Evolutionary conservation across 2,113 vertebrate species (phyloP).

Genomic region (Clarias macrocephalus): DNA sequence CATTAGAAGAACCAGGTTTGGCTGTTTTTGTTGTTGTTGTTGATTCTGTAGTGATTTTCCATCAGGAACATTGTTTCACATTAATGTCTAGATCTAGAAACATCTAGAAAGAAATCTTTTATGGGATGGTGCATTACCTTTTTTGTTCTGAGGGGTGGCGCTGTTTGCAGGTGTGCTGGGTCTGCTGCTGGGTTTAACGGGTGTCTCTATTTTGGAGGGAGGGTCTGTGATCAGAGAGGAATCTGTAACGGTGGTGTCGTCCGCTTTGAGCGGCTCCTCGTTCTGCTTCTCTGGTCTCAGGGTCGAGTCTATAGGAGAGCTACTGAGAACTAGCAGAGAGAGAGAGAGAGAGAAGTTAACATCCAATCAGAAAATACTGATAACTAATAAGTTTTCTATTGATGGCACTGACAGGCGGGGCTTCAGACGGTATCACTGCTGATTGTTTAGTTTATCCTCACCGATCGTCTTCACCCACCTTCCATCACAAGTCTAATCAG

Average conservation of each 20-base stretch:
- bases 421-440: neutral
- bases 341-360: constrained; percentile 37
- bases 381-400: neutral
- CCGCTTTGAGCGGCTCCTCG: constrained; percentile 62
- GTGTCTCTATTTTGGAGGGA: constrained; percentile 58
- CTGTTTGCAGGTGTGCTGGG: constrained; percentile 56
- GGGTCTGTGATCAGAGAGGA: constrained; percentile 70
- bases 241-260: constrained; percentile 70
- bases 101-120: neutral
- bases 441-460: neutral
- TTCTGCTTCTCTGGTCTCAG: constrained; percentile 63
- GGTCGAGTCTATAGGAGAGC: constrained; percentile 59
- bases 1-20: too few species aligned
- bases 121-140: constrained; percentile 59
- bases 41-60: neutral
- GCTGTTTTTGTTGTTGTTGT: neutral
- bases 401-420: neutral
- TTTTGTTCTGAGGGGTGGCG: constrained; percentile 68
- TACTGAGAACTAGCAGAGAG: constrained; percentile 62
- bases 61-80: neutral
- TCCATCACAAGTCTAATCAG: too few species aligned
- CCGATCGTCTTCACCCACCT: neutral
- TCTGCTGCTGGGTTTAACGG: constrained; percentile 53
- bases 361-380: neutral
- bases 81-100: neutral